phyloP scores from a whole-genome alignment of 2,797 vertebrate species.

The Pseudochirops cupreus region DNA sequence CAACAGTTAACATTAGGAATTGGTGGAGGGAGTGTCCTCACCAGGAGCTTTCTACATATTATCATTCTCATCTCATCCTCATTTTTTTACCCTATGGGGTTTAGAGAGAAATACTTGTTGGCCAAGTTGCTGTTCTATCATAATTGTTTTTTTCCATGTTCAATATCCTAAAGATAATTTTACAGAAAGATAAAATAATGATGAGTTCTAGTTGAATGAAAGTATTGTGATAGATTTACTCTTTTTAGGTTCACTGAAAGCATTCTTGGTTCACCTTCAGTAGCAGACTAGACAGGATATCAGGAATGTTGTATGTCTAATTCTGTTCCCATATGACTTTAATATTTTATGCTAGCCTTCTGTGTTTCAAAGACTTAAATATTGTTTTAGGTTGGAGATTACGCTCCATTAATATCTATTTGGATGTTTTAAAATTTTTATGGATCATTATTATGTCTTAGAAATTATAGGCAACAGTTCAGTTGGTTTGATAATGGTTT shows the following conservation, averaged over 20 bases:
- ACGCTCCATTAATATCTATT: not conserved
- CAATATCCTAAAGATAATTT: not conserved
- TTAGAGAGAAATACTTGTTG: not conserved
- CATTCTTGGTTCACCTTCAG: not conserved
- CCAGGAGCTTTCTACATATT: too few species aligned
- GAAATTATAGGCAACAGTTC: not conserved
- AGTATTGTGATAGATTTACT: not conserved
- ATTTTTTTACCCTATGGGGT: too few species aligned
- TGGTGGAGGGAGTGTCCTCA: not conserved
- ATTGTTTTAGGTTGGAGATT: not conserved
- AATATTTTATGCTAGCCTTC: not conserved
- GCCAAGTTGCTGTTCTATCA: not conserved
- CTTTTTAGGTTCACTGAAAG: not conserved
- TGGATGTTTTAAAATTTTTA: not conserved
- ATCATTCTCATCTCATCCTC: too few species aligned
- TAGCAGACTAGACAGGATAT: not conserved
- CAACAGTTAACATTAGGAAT: not conserved
- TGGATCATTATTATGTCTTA: not conserved
- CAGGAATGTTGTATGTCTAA: not conserved
- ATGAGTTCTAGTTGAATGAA: not conserved
- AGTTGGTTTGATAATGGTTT: not conserved
- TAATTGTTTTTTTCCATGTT: not conserved
- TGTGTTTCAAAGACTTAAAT: not conserved
- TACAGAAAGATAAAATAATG: not conserved
- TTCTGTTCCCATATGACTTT: not conserved